A percentile compares a stretch with the other conserved stretches of the same genome.
These are phyloP conservation scores for Drepana falcataria DNA, from an alignment of 2,888 invertebrate species.

Conservation along the genomic window DNA sequence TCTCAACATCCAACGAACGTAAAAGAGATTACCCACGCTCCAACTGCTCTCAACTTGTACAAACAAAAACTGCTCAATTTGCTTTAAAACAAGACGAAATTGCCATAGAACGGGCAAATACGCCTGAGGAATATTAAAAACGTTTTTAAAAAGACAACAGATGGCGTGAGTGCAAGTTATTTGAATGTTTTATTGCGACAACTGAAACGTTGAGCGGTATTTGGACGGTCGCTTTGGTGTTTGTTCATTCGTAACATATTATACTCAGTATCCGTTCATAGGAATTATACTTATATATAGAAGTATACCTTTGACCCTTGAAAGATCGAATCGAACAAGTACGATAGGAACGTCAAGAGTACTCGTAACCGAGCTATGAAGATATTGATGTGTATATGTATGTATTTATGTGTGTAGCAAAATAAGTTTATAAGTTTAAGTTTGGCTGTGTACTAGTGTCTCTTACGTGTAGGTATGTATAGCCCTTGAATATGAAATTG, in stretches of 20 bases:
- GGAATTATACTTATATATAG: too few relatives aligned
- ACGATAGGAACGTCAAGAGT: too few relatives aligned
- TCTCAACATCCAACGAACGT: slow-evolving; percentile 71
- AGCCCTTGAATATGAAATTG: too few relatives aligned
- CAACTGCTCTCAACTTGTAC: slow-evolving; percentile 73
- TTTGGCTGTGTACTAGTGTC: too few relatives aligned
- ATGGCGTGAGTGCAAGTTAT: slow-evolving; percentile 53
- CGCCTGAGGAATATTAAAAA: slow-evolving; percentile 73
- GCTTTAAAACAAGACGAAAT: slow-evolving; percentile 68
- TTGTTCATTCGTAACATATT: not conserved
- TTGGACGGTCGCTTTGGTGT: slow-evolving; percentile 1
- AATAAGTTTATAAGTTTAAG: too few relatives aligned
- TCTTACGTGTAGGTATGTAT: too few relatives aligned
- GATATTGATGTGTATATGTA: too few relatives aligned
- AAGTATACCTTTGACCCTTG: too few relatives aligned
- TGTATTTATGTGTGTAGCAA: too few relatives aligned
- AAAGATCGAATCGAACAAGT: too few relatives aligned
- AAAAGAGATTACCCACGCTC: slow-evolving; percentile 75
- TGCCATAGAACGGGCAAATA: slow-evolving; percentile 65
- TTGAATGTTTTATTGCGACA: slow-evolving; percentile 65
- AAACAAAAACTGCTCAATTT: slow-evolving; percentile 73
- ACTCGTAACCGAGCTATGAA: too few relatives aligned
- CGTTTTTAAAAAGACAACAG: slow-evolving; percentile 66
- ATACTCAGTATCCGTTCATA: not conserved
- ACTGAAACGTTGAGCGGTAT: slow-evolving; percentile 29